Percentiles rank a stretch among this genome's conserved stretches.
phyloP scores from a whole-genome alignment of 2,888 invertebrate species.

The Mesoligia furuncula region DNA sequence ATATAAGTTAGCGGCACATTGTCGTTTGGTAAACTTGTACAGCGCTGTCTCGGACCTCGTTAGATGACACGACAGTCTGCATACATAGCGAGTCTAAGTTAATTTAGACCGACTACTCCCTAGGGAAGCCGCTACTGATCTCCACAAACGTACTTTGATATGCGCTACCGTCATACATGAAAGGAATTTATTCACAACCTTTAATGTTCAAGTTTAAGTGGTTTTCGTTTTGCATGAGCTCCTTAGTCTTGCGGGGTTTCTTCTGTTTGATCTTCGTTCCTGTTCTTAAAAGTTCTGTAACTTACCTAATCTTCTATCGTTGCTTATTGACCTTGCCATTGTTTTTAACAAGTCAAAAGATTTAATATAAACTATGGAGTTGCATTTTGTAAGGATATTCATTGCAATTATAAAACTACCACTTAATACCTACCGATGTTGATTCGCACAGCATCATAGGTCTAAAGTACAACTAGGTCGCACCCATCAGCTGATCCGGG shows the following conservation, averaged over 20 bases:
- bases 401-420: background rate
- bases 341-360: background rate
- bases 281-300: conserved; percentile 2
- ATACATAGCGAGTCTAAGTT: conserved; percentile 88
- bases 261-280: conserved; percentile 6
- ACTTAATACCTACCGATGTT: conserved; percentile 24
- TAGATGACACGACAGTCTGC: conserved; percentile 84
- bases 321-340: background rate
- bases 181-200: conserved; percentile 75
- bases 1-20: conserved; percentile 71
- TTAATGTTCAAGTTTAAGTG: conserved; percentile 57
- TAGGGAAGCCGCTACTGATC: conserved; percentile 77
- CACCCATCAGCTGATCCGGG: conserved; percentile 59
- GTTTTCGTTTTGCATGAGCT: conserved; percentile 45
- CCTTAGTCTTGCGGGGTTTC: conserved; percentile 36
- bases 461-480: conserved; percentile 57
- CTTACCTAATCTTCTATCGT: conserved; percentile 1
- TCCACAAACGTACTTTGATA: conserved; percentile 81
- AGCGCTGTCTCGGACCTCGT: conserved; percentile 82
- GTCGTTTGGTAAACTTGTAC: conserved; percentile 76
- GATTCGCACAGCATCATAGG: conserved; percentile 57
- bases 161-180: conserved; percentile 76
- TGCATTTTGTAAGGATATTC: background rate
- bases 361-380: background rate
- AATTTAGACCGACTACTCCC: conserved; percentile 85